Percentiles rank a stretch among this genome's conserved stretches.
These are phyloP conservation scores for Engraulis encrasicolus DNA, from an alignment of 2,113 vertebrate genomes.

Conservation along the genomic window DNA sequence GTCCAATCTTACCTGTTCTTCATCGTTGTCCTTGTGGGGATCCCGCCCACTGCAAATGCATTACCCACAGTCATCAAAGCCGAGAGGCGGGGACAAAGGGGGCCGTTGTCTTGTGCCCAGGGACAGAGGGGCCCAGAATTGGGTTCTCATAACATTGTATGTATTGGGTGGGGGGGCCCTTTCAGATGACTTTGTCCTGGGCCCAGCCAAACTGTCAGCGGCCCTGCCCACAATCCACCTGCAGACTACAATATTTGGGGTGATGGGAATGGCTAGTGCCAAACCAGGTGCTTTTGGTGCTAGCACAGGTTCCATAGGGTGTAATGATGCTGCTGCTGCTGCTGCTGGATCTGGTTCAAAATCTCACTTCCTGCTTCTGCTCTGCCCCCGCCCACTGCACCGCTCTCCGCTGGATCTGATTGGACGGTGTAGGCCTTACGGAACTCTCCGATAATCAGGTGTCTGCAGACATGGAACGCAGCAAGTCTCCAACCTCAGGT, in stretches of 20 bases:
- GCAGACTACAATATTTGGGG: neutral
- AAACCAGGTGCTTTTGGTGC: neutral
- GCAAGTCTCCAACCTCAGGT: constrained; percentile 98
- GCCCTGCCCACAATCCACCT: too few relatives aligned
- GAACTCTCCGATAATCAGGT: constrained; percentile 94
- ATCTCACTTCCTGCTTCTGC: neutral
- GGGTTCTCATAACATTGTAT: too few relatives aligned
- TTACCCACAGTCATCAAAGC: neutral
- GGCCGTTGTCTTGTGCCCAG: too few relatives aligned
- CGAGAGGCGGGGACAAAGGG: too few relatives aligned
- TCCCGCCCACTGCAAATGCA: neutral
- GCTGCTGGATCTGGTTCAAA: constrained; percentile 25
- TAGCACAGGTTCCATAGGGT: neutral
- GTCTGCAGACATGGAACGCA: constrained; percentile 91
- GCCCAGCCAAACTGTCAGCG: too few relatives aligned
- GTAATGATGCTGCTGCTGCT: neutral
- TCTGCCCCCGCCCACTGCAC: constrained; percentile 37
- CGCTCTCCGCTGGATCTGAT: constrained; percentile 31
- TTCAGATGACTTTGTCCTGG: too few relatives aligned
- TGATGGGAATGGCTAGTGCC: neutral
- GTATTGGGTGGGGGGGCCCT: too few relatives aligned
- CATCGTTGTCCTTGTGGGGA: neutral
- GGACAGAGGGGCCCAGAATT: too few relatives aligned
- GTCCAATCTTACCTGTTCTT: neutral
- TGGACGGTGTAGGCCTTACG: constrained; percentile 84